A percentile compares a stretch with the other conserved stretches of the same genome.
Evolutionary conservation across 1,140 invertebrate genomes (phyloP).

Genomic region (Nephila pilipes): DNA sequence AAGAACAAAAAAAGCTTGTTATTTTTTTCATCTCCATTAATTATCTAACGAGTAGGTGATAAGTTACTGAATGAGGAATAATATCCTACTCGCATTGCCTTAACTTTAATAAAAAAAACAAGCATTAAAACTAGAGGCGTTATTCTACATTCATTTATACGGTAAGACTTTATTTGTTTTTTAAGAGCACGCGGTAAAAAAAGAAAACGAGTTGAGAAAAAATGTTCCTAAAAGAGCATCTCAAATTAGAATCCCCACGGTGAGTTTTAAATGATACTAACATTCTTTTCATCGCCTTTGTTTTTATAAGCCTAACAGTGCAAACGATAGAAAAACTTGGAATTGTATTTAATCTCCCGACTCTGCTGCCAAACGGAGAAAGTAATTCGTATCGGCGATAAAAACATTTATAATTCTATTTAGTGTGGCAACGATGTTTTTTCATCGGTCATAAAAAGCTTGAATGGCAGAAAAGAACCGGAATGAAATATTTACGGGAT

Average conservation of each 20-base stretch:
- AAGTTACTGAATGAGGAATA: constrained; percentile 41
- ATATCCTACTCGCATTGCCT: constrained; percentile 8
- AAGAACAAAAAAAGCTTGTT: background rate
- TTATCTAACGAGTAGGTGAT: constrained; percentile 28
- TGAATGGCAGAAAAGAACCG: constrained; percentile 20
- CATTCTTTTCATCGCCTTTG: constrained; percentile 40
- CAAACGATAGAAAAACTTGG: constrained; percentile 42
- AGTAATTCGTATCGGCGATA: constrained; percentile 60
- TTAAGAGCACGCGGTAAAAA: constrained; percentile 14
- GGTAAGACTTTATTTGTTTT: constrained; percentile 45
- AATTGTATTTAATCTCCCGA: constrained; percentile 51
- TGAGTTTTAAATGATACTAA: constrained; percentile 56
- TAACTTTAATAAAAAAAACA: constrained; percentile 20
- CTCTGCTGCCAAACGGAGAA: constrained; percentile 40
- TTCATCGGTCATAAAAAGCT: constrained; percentile 48
- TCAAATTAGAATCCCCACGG: constrained; percentile 49
- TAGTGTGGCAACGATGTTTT: constrained; percentile 18
- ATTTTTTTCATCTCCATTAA: constrained; percentile 20
- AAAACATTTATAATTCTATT: constrained; percentile 68
- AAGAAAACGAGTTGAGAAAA: constrained; percentile 4
- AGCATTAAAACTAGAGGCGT: constrained; percentile 41
- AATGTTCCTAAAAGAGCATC: constrained; percentile 21
- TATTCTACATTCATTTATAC: constrained; percentile 31
- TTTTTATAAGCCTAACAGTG: constrained; percentile 25
- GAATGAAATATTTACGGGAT: constrained; percentile 67